phyloP scores from a whole-genome alignment of 2,888 invertebrate genomes.

The Azorinus chamasolen region DNA sequence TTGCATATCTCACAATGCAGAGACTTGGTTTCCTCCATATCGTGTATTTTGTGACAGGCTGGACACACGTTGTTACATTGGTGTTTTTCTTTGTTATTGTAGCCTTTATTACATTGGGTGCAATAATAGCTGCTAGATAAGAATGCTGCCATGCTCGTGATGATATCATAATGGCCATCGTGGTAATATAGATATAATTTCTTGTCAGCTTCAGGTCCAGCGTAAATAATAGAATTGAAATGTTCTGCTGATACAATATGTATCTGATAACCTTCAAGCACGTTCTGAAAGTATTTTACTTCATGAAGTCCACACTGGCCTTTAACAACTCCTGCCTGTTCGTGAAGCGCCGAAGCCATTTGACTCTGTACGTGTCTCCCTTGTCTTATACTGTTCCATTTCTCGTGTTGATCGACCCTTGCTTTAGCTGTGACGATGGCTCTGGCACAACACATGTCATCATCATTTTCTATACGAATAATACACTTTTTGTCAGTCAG shows the following conservation, averaged over 20 bases:
- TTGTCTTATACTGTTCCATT: constrained; percentile 42
- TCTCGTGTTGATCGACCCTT: constrained; percentile 36
- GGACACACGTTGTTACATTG: constrained; percentile 14
- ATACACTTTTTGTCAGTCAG: constrained; percentile 15
- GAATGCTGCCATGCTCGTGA: constrained; percentile 47
- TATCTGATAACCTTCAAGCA: constrained; percentile 30
- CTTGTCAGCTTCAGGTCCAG: constrained; percentile 25
- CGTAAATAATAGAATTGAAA: constrained; percentile 35
- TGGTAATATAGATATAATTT: constrained; percentile 35
- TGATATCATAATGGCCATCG: constrained; percentile 45
- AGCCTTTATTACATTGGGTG: constrained; percentile 22
- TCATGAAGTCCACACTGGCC: constrained; percentile 43
- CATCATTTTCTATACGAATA: constrained; percentile 43
- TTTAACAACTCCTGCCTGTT: constrained; percentile 17
- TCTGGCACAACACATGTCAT: constrained; percentile 52
- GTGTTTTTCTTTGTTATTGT: constrained; percentile 13
- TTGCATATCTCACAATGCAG: too few relatives aligned
- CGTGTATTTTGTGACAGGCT: too few relatives aligned
- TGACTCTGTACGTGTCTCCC: constrained; percentile 22
- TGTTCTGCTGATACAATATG: constrained; percentile 35
- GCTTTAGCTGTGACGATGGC: constrained; percentile 57
- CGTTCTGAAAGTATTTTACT: constrained; percentile 31
- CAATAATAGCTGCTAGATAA: constrained; percentile 31
- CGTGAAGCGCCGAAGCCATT: constrained; percentile 26
- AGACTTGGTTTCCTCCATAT: too few relatives aligned